Conservation (phyloP, 2,797 vertebrate genomes). For the Danio aesculapii region DNA sequence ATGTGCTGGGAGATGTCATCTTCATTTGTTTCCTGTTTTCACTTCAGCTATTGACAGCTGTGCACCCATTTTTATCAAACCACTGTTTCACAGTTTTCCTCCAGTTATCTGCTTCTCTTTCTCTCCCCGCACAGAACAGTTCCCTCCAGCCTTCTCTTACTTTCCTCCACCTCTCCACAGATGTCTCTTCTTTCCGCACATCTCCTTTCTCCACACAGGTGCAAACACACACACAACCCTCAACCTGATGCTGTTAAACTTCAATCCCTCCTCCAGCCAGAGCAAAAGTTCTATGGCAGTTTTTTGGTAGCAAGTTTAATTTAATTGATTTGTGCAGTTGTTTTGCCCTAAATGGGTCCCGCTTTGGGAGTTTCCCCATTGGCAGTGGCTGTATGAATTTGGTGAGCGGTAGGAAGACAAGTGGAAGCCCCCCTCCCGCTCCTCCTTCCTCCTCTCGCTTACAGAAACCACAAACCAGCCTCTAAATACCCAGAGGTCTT, state of each 20-base stretch:
- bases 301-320: no score
- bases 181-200: constrained; percentile 54
- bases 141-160: constrained; percentile 64
- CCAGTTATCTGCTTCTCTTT: constrained; percentile 64
- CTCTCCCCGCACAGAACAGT: constrained; percentile 68
- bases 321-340: background rate
- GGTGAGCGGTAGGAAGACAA: constrained; percentile 75
- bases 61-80: constrained; percentile 80
- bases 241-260: background rate
- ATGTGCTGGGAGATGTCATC: constrained; percentile 58
- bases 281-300: background rate
- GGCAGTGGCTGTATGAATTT: constrained; percentile 65
- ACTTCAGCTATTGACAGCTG: constrained; percentile 81
- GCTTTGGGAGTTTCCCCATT: constrained; percentile 57
- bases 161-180: constrained; percentile 53
- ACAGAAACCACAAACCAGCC: constrained; percentile 80
- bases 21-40: constrained; percentile 81
- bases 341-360: constrained; percentile 30
- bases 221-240: constrained; percentile 40
- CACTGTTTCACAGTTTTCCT: constrained; percentile 69
- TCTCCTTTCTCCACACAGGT: constrained; percentile 58
- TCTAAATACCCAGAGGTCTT: constrained; percentile 74
- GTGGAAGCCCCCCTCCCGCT: constrained; percentile 79
- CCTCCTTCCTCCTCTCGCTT: constrained; percentile 78
- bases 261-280: background rate